Percentiles rank a stretch among this genome's conserved stretches.
Evolutionary conservation across 23 tunicate species (phyloP).

Genomic region (Trididemnum nubilum): DNA sequence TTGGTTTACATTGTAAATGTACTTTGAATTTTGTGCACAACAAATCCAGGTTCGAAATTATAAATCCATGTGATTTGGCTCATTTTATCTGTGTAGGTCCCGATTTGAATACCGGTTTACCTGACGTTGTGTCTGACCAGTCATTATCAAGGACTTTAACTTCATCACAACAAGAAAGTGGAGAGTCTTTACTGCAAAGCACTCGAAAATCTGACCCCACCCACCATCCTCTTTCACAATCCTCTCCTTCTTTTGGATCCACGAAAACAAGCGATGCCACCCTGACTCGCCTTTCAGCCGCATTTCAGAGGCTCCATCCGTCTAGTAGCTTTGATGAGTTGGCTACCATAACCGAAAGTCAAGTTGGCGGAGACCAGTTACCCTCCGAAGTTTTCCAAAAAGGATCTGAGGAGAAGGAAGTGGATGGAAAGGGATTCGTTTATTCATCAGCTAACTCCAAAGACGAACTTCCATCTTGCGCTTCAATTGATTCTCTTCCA

Average conservation of each 20-base stretch:
- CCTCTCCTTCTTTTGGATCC: background rate
- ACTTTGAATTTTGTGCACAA: no score
- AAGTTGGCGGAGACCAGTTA: slow-evolving; percentile 31
- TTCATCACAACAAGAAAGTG: background rate
- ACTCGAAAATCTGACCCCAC: background rate
- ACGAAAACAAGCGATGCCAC: background rate
- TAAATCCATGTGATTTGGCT: no score
- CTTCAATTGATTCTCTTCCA: slow-evolving; percentile 5
- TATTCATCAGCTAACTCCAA: background rate
- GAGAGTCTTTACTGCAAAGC: background rate
- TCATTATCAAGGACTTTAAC: background rate
- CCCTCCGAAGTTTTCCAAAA: slow-evolving; percentile 9
- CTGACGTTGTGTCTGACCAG: slow-evolving; percentile 15
- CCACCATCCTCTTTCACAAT: background rate
- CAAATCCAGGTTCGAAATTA: no score
- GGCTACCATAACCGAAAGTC: slow-evolving; percentile 60
- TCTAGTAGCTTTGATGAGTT: slow-evolving; percentile 66
- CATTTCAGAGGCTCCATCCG: slow-evolving; percentile 64
- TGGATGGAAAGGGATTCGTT: background rate
- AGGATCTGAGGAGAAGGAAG: background rate
- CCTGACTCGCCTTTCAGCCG: slow-evolving; percentile 50
- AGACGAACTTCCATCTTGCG: slow-evolving; percentile 19
- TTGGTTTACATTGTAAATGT: no score
- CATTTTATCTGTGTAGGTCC: background rate
- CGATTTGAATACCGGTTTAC: background rate